A percentile compares a stretch with the other conserved stretches of the same genome.
Evolutionary conservation across 1,140 invertebrate species (phyloP).

Genomic region (Pseudomyrmex concolor): DNA sequence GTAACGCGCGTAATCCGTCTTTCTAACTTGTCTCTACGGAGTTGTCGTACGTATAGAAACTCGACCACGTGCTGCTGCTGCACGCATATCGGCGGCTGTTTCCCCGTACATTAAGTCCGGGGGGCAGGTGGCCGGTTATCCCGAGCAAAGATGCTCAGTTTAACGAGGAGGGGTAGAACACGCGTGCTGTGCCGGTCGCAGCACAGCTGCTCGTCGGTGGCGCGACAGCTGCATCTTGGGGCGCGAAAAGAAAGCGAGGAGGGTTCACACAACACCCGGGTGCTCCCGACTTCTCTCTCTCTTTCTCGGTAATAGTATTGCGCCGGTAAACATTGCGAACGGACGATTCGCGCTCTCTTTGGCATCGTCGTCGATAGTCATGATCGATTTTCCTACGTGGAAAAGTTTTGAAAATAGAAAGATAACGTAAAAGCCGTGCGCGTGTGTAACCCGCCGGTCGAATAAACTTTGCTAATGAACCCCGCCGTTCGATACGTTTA

Average conservation of each 20-base stretch:
- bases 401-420: slow-evolving; percentile 21
- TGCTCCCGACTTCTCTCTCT: not conserved
- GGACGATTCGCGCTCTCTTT: not conserved
- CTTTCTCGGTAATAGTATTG: not conserved
- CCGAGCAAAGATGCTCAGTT: slow-evolving; percentile 74
- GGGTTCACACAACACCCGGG: not conserved
- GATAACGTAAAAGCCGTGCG: not conserved
- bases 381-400: slow-evolving; percentile 25
- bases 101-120: slow-evolving; percentile 31
- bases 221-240: slow-evolving; percentile 78
- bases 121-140: slow-evolving; percentile 74
- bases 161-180: slow-evolving; percentile 73
- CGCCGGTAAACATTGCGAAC: slow-evolving; percentile 7
- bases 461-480: slow-evolving; percentile 20
- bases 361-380: not conserved
- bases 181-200: slow-evolving; percentile 66
- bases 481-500: slow-evolving; percentile 3
- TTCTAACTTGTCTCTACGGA: slow-evolving; percentile 35
- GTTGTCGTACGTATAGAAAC: not conserved
- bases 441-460: not conserved
- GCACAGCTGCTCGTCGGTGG: slow-evolving; percentile 74
- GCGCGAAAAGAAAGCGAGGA: slow-evolving; percentile 57
- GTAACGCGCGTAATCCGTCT: slow-evolving; percentile 52
- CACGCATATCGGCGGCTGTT: not conserved
- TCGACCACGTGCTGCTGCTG: slow-evolving; percentile 51